A percentile compares a stretch with the other conserved stretches of the same genome.
Conservation (phyloP, 2,797 vertebrate genomes). For the Sciurus vulgaris region DNA sequence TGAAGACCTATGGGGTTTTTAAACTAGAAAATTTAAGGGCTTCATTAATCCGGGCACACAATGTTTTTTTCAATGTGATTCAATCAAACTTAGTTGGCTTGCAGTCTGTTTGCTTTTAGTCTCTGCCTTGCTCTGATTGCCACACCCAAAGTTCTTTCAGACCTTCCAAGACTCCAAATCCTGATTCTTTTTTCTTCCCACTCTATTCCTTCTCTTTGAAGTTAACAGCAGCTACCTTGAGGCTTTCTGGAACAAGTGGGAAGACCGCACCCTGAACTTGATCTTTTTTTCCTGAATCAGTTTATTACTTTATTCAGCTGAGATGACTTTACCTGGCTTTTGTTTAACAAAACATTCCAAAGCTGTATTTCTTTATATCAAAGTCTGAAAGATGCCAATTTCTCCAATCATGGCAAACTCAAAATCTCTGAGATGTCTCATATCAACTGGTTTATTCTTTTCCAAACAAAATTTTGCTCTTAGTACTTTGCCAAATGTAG, state of each 20-base stretch:
- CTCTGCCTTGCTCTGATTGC: conserved; percentile 4
- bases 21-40: background rate
- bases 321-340: background rate
- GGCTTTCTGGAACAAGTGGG: background rate
- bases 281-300: background rate
- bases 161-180: conserved; percentile 15
- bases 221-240: conserved; percentile 60
- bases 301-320: conserved; percentile 5
- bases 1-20: background rate
- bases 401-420: background rate
- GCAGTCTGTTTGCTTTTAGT: conserved; percentile 14
- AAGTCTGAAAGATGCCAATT: background rate
- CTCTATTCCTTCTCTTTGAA: conserved; percentile 51
- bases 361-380: conserved; percentile 12
- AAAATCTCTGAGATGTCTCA: background rate
- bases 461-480: background rate
- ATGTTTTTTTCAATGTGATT: conserved; percentile 22
- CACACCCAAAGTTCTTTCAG: conserved; percentile 18
- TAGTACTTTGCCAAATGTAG: conserved; percentile 42
- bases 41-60: conserved; percentile 17
- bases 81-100: background rate
- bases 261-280: background rate
- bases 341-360: conserved; percentile 22
- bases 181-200: background rate
- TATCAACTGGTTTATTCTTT: background rate